Evolutionary conservation across 2,888 invertebrate species (phyloP).

Genomic region (Drosophila neutralis): DNA sequence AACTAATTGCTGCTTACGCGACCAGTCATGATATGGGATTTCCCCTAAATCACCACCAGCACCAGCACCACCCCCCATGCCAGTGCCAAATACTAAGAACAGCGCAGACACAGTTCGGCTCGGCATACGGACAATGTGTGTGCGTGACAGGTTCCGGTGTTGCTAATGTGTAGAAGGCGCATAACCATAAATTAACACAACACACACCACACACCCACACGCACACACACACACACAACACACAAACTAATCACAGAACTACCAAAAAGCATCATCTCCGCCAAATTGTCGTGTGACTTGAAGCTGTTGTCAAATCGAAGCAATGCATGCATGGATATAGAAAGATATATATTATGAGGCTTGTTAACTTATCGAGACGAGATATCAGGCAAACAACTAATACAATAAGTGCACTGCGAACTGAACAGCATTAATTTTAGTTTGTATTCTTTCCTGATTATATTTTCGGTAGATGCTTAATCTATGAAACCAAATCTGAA

Average conservation of each 20-base stretch:
- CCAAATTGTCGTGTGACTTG: neutral
- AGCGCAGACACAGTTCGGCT: constrained; percentile 34
- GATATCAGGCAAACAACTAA: neutral
- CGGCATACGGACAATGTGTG: constrained; percentile 22
- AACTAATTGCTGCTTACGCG: constrained; percentile 53
- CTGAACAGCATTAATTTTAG: neutral
- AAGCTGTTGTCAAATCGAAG: neutral
- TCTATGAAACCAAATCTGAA: constrained; percentile 1
- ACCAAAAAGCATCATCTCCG: neutral
- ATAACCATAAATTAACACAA: constrained; percentile 71
- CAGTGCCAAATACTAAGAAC: neutral
- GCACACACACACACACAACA: constrained; percentile 14
- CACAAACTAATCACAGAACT: constrained; percentile 2
- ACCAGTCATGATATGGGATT: neutral
- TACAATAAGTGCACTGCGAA: neutral
- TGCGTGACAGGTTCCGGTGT: constrained; percentile 69
- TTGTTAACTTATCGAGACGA: neutral
- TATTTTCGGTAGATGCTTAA: neutral
- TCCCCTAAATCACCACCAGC: neutral
- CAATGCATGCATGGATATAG: too few species aligned
- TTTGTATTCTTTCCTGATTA: neutral
- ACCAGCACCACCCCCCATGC: neutral
- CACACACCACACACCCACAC: constrained; percentile 30
- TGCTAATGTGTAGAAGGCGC: constrained; percentile 58
- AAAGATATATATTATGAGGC: neutral